Evolutionary conservation across 2,888 invertebrate genomes (phyloP).

Genomic region (Drosophila monieri): DNA sequence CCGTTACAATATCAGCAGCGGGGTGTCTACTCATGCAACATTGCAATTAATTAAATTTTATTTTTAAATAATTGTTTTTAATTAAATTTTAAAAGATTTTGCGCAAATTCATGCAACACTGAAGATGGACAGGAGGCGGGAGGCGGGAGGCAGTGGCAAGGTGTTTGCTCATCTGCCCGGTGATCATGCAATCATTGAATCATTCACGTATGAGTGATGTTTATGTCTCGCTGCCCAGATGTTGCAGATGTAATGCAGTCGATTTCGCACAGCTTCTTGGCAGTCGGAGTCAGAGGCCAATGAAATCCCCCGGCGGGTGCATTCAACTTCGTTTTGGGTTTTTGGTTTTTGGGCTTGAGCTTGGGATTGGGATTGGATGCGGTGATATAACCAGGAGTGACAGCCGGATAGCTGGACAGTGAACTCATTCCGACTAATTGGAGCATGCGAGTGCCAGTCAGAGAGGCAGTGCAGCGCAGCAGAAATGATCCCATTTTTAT

Average conservation of each 20-base stretch:
- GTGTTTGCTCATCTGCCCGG: conserved; percentile 46
- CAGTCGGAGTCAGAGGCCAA: conserved; percentile 60
- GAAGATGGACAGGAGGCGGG: conserved; percentile 37
- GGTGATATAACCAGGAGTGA: conserved; percentile 70
- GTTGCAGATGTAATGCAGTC: conserved; percentile 36
- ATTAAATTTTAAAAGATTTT: conserved; percentile 69
- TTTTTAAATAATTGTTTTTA: conserved; percentile 77
- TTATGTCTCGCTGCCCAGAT: conserved; percentile 14
- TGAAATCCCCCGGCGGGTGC: conserved; percentile 60
- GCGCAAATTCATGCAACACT: conserved; percentile 69
- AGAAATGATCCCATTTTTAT: conserved; percentile 52
- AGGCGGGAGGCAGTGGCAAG: conserved; percentile 10
- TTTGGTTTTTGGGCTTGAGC: not conserved
- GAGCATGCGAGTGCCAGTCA: conserved; percentile 75
- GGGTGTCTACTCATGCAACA: conserved; percentile 71
- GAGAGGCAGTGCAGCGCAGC: conserved; percentile 63
- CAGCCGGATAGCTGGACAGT: conserved; percentile 39
- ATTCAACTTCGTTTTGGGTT: conserved; percentile 51
- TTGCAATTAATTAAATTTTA: conserved; percentile 78
- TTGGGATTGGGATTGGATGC: not conserved
- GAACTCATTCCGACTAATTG: conserved; percentile 53
- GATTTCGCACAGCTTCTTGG: conserved; percentile 50
- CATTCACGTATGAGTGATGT: conserved; percentile 49
- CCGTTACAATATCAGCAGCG: conserved; percentile 62
- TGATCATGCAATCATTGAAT: conserved; percentile 72